Conservation (phyloP, 1,140 invertebrate genomes). For the Propsilocerus akamusi region DNA sequence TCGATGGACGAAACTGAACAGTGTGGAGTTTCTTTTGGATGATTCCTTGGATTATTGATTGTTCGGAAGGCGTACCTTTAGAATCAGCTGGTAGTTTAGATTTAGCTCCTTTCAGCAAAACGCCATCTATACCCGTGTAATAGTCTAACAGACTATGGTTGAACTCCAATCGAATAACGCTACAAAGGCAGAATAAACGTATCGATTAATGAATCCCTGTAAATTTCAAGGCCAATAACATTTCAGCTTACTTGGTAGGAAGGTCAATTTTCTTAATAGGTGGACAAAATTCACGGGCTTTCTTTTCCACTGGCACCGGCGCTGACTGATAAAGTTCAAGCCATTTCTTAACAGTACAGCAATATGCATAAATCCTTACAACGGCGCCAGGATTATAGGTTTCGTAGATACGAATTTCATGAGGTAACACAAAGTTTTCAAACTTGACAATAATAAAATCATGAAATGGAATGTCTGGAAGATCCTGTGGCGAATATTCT, state of each 20-base stretch:
- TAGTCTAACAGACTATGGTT: constrained; percentile 62
- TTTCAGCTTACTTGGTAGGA: constrained; percentile 38
- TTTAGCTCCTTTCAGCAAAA: constrained; percentile 43
- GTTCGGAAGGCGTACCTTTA: constrained; percentile 9
- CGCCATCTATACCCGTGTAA: constrained; percentile 76
- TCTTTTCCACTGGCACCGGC: constrained; percentile 32
- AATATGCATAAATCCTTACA: constrained; percentile 58
- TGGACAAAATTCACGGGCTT: constrained; percentile 57
- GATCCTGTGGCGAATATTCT: constrained; percentile 56
- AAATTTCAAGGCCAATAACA: constrained; percentile 4
- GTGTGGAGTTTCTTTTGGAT: constrained; percentile 19
- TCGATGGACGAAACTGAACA: constrained; percentile 17
- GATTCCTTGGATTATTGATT: constrained; percentile 11
- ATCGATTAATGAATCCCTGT: not conserved
- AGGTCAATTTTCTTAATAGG: constrained; percentile 37
- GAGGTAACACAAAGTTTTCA: constrained; percentile 52
- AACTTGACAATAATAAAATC: constrained; percentile 73
- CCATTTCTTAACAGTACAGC: constrained; percentile 35
- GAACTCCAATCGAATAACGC: constrained; percentile 63
- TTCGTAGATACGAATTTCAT: constrained; percentile 64
- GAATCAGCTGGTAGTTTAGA: constrained; percentile 10
- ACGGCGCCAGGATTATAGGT: constrained; percentile 80
- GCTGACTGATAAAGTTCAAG: constrained; percentile 54
- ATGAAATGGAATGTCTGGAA: constrained; percentile 39
- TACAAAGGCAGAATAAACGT: constrained; percentile 20